Conservation (phyloP, 2,797 vertebrate genomes). For the Molossus molossus region DNA sequence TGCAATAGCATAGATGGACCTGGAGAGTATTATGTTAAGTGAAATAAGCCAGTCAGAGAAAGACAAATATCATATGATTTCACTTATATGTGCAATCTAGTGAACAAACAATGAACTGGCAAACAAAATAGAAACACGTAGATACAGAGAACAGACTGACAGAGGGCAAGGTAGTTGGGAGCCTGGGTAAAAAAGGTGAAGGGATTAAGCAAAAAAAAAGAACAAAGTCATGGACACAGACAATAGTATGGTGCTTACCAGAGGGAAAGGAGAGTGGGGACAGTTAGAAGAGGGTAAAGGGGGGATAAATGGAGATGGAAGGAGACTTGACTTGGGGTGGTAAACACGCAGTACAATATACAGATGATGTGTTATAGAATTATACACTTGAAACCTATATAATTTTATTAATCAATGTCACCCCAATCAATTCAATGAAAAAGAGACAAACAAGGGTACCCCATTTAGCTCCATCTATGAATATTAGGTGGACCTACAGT, state of each 20-base stretch:
- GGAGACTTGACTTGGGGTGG: background rate
- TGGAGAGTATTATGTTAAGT: background rate
- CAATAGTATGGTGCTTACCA: background rate
- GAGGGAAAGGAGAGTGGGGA: background rate
- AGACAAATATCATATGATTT: background rate
- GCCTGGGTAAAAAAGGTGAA: background rate
- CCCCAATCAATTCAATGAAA: background rate
- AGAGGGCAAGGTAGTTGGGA: background rate
- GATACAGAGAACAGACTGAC: background rate
- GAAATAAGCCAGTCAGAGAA: background rate
- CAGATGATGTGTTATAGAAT: background rate
- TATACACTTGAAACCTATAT: background rate
- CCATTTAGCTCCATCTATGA: background rate
- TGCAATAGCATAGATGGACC: background rate
- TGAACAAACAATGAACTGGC: background rate
- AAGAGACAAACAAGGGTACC: background rate
- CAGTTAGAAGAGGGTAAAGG: background rate
- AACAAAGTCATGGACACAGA: background rate
- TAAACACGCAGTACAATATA: background rate
- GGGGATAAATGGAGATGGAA: background rate
- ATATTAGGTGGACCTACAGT: accelerated
- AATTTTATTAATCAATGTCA: background rate
- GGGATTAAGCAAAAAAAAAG: background rate
- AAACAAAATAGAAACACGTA: background rate
- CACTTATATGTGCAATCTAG: background rate